phyloP scores from a whole-genome alignment of 2,113 vertebrate genomes.

The Tursiops truncatus region DNA sequence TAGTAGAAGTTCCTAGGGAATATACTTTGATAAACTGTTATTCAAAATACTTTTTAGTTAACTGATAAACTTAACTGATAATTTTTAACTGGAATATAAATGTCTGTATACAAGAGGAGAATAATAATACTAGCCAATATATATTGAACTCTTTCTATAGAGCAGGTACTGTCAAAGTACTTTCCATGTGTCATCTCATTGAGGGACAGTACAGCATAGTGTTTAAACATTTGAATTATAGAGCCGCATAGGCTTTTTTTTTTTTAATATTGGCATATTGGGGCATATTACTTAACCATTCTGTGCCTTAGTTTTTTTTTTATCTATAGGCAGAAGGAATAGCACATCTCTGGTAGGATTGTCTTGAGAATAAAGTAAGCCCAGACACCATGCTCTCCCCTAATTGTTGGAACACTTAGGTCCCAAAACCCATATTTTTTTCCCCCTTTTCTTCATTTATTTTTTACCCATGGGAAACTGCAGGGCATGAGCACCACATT shows the following conservation, averaged over 20 bases:
- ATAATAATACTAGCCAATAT: neutral
- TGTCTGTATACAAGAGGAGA: neutral
- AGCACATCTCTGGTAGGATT: neutral
- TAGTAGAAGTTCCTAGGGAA: neutral
- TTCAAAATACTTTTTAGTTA: conserved; percentile 24
- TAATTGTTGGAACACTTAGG: neutral
- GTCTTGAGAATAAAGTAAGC: neutral
- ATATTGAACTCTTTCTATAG: neutral
- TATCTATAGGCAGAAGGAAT: neutral
- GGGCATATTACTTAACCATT: neutral
- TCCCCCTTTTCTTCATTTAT: neutral
- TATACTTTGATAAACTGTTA: neutral
- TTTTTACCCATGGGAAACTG: neutral
- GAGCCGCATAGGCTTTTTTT: neutral
- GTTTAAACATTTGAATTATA: conserved; percentile 9
- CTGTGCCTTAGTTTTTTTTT: neutral
- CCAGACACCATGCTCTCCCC: neutral
- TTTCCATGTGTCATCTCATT: neutral
- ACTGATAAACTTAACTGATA: neutral
- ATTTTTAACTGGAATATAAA: neutral
- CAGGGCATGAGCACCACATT: neutral
- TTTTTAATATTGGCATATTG: neutral
- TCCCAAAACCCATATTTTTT: neutral
- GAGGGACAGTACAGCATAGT: neutral
- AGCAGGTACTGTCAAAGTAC: neutral